Conservation (phyloP, 2,888 invertebrate species). For the Synergus gifuensis region DNA sequence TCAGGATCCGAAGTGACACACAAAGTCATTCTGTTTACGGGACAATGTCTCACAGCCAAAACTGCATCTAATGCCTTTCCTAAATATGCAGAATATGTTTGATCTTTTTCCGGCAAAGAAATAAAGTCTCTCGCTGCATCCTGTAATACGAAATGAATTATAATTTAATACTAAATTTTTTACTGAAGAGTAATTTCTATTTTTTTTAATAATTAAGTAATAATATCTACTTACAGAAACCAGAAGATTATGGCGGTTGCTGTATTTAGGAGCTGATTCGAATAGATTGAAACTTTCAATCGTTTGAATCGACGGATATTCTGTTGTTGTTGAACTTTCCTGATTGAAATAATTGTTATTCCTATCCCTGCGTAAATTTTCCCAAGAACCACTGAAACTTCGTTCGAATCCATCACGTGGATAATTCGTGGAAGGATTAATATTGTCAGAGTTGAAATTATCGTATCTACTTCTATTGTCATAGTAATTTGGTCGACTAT, state of each 20-base stretch:
- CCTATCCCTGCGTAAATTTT: constrained; percentile 47
- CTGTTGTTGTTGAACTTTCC: constrained; percentile 43
- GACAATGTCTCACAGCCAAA: constrained; percentile 88
- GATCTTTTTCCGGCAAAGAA: constrained; percentile 85
- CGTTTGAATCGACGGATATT: constrained; percentile 72
- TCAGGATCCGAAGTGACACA: constrained; percentile 96
- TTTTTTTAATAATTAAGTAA: background rate
- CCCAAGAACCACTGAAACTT: constrained; percentile 51
- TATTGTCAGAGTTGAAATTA: constrained; percentile 41
- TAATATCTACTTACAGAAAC: constrained; percentile 83
- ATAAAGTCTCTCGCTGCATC: constrained; percentile 86
- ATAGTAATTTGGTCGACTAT: constrained; percentile 41
- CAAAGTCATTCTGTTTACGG: constrained; percentile 89
- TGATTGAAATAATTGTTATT: constrained; percentile 50
- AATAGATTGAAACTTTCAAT: constrained; percentile 87
- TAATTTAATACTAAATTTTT: background rate
- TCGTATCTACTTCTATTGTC: constrained; percentile 38
- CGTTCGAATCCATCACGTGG: constrained; percentile 44
- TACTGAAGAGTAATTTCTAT: background rate
- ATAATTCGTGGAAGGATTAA: constrained; percentile 6
- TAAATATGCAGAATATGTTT: constrained; percentile 87
- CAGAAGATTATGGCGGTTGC: constrained; percentile 85
- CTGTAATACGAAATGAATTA: constrained; percentile 76
- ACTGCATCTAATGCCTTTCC: constrained; percentile 85
- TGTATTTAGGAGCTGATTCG: constrained; percentile 84